Percentiles rank a stretch among this genome's conserved stretches.
These are phyloP conservation scores for Lochmaea capreae DNA, from an alignment of 2,888 invertebrate species.

Conservation along the genomic window DNA sequence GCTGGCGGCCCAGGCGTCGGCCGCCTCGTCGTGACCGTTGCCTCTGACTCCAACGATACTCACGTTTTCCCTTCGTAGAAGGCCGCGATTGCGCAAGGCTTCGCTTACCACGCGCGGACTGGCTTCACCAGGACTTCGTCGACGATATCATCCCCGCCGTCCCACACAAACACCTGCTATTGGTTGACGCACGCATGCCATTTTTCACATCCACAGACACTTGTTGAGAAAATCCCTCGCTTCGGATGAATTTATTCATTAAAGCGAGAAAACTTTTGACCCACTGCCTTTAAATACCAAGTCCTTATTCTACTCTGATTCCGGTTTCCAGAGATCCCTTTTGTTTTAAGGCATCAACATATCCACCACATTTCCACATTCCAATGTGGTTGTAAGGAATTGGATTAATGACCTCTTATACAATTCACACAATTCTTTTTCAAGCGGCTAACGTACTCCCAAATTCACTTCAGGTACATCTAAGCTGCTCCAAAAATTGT, in stretches of 20 bases:
- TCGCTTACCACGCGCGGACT: conserved; percentile 60
- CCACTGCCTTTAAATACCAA: conserved; percentile 37
- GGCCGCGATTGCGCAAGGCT: conserved; percentile 61
- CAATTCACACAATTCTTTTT: too few relatives aligned
- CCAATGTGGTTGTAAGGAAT: not conserved
- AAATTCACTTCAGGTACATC: too few relatives aligned
- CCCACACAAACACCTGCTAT: conserved; percentile 57
- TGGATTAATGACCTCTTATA: too few relatives aligned
- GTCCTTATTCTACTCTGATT: conserved; percentile 7
- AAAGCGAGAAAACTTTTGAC: conserved; percentile 42
- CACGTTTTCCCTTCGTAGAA: conserved; percentile 47
- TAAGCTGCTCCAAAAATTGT: too few relatives aligned
- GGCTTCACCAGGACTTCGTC: conserved; percentile 56
- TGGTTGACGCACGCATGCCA: conserved; percentile 61
- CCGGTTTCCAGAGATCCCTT: conserved; percentile 5
- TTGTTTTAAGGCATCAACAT: conserved; percentile 2
- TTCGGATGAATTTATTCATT: conserved; percentile 49
- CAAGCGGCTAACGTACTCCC: too few relatives aligned
- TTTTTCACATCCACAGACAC: conserved; percentile 54
- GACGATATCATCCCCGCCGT: conserved; percentile 61
- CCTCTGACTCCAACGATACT: conserved; percentile 60
- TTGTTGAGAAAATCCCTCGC: conserved; percentile 52
- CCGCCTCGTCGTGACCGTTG: conserved; percentile 65
- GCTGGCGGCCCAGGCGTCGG: conserved; percentile 61
- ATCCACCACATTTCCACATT: not conserved